Percentiles rank a stretch among this genome's conserved stretches.
Evolutionary conservation across 2,797 vertebrate species (phyloP).

Genomic region (Lagodon rhomboides): DNA sequence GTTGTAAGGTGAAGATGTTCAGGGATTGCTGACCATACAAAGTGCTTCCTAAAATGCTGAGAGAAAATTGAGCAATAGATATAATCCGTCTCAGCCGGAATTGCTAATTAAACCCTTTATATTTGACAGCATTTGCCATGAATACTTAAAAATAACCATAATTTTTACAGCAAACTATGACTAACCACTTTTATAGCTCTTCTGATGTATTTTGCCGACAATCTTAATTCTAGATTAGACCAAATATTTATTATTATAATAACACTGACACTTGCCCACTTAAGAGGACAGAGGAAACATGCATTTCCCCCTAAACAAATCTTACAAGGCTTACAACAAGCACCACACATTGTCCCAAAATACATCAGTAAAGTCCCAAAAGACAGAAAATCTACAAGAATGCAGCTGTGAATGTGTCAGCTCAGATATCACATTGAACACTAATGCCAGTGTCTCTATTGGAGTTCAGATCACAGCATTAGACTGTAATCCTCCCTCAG

Average conservation of each 20-base stretch:
- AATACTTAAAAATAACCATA: constrained; percentile 27
- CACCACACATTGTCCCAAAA: constrained; percentile 13
- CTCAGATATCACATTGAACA: constrained; percentile 22
- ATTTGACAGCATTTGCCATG: neutral
- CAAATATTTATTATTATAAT: constrained; percentile 3
- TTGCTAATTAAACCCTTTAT: constrained; percentile 23
- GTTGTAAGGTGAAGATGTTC: constrained; percentile 32
- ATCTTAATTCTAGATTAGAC: constrained; percentile 6
- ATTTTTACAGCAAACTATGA: constrained; percentile 1
- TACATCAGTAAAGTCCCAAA: constrained; percentile 4
- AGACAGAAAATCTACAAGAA: constrained; percentile 30
- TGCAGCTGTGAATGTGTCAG: constrained; percentile 31
- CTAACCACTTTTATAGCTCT: constrained; percentile 6
- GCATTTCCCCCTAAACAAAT: constrained; percentile 5
- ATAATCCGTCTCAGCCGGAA: constrained; percentile 13
- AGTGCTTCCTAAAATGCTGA: constrained; percentile 13
- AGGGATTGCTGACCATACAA: constrained; percentile 34
- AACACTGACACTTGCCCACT: constrained; percentile 12
- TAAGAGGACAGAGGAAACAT: constrained; percentile 3
- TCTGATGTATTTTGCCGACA: constrained; percentile 13
- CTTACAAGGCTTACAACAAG: constrained; percentile 12
- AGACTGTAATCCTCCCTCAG: constrained; percentile 50
- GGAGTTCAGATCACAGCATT: constrained; percentile 35
- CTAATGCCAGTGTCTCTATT: constrained; percentile 17
- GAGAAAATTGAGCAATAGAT: constrained; percentile 20